Evolutionary conservation across 2,113 vertebrate genomes (phyloP).

Genomic region (Grantiella picta): DNA sequence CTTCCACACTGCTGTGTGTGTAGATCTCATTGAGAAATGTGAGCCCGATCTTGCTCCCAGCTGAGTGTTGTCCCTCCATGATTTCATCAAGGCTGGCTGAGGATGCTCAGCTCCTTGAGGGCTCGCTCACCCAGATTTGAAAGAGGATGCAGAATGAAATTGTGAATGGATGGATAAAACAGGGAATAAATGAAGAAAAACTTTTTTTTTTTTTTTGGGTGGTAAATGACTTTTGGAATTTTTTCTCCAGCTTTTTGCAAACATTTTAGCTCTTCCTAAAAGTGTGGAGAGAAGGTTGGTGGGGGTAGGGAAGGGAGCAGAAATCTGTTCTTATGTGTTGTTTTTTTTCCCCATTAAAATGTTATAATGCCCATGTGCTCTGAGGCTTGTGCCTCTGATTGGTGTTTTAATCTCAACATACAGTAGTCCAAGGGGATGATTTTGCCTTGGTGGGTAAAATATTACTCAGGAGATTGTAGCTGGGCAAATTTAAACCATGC

Average conservation of each 20-base stretch:
- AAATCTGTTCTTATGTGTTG: neutral
- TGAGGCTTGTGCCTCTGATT: neutral
- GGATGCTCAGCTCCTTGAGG: conserved; percentile 9
- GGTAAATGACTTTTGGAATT: neutral
- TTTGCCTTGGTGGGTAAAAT: neutral
- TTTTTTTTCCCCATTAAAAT: neutral
- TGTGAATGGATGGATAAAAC: conserved; percentile 25
- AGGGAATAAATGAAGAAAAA: neutral
- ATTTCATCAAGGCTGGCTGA: neutral
- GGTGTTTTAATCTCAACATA: fast-evolving
- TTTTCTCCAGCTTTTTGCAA: neutral
- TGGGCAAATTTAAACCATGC: neutral
- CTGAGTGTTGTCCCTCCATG: neutral
- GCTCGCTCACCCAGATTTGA: neutral
- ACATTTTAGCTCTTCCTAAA: neutral
- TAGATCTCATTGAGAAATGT: neutral
- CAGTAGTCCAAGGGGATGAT: neutral
- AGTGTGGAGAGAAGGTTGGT: neutral
- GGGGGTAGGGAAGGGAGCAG: neutral
- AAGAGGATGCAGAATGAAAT: neutral
- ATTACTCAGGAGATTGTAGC: neutral
- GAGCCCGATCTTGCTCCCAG: neutral
- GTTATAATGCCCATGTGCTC: fast-evolving
- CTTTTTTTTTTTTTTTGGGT: fast-evolving
- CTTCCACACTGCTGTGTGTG: neutral